Percentiles rank a stretch among this genome's conserved stretches.
Evolutionary conservation across 2,113 vertebrate genomes (phyloP).

Genomic region (Eolophus roseicapilla): DNA sequence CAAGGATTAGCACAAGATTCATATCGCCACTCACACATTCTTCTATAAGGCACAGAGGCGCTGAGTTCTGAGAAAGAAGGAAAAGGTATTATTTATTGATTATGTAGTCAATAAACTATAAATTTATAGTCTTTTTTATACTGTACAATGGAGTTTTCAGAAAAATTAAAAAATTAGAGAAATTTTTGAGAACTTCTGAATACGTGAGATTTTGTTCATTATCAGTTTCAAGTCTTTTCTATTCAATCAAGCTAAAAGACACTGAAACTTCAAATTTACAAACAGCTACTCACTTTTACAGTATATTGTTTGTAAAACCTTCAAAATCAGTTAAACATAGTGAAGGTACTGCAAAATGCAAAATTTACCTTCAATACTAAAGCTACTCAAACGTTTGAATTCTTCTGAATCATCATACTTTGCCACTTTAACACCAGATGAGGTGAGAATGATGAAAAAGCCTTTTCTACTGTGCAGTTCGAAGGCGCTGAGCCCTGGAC

Average conservation of each 20-base stretch:
- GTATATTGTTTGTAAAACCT: neutral
- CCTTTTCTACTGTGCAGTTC: slow-evolving; percentile 90
- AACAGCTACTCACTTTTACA: neutral
- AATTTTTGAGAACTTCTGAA: neutral
- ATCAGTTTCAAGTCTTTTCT: neutral
- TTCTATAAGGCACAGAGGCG: slow-evolving; percentile 89
- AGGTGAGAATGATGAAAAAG: slow-evolving; percentile 85
- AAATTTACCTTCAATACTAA: slow-evolving; percentile 88
- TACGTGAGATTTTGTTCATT: neutral
- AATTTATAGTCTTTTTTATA: neutral
- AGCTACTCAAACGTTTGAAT: slow-evolving; percentile 91
- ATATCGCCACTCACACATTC: slow-evolving; percentile 96
- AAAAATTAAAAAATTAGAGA: neutral
- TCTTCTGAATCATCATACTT: slow-evolving; percentile 86
- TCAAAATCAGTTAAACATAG: neutral
- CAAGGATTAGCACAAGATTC: slow-evolving; percentile 90
- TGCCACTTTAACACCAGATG: slow-evolving; percentile 75
- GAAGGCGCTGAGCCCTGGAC: slow-evolving; percentile 85
- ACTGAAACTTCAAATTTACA: neutral
- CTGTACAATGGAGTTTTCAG: neutral
- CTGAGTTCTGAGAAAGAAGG: slow-evolving; percentile 80
- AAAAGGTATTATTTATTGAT: neutral
- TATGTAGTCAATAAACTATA: neutral
- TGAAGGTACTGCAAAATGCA: neutral
- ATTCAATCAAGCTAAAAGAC: neutral